phyloP scores from a whole-genome alignment of 1,140 invertebrate genomes.

The Pseudomyrmex sp. region DNA sequence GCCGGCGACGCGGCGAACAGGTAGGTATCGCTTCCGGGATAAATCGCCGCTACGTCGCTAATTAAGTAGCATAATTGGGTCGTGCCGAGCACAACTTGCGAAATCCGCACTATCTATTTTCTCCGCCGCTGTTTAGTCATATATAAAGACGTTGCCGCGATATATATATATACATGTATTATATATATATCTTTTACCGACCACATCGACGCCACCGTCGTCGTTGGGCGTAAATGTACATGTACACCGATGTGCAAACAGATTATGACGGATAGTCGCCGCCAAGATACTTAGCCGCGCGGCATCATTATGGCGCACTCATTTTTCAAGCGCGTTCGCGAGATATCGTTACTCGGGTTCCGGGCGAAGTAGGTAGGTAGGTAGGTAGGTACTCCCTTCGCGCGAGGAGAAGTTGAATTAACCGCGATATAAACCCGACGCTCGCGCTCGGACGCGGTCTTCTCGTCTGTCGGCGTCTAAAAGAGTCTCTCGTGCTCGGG shows the following conservation, averaged over 20 bases:
- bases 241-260: slow-evolving; percentile 41
- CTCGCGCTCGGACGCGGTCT: slow-evolving; percentile 3
- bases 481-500: slow-evolving; percentile 27
- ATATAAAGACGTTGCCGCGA: not conserved
- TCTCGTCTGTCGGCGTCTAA: slow-evolving; percentile 24
- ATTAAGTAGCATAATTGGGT: slow-evolving; percentile 56
- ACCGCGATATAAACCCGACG: slow-evolving; percentile 34
- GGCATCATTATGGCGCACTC: slow-evolving; percentile 51
- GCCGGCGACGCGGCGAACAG: not conserved
- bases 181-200: too few species aligned
- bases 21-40: slow-evolving; percentile 1
- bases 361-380: not conserved
- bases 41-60: slow-evolving; percentile 46
- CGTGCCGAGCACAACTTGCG: slow-evolving; percentile 54
- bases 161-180: too few species aligned
- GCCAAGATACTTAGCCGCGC: slow-evolving; percentile 57
- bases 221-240: slow-evolving; percentile 17
- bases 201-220: not conserved
- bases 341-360: slow-evolving; percentile 63
- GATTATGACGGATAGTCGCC: slow-evolving; percentile 70
- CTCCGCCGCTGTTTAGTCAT: not conserved
- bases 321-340: slow-evolving; percentile 65
- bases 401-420: slow-evolving; percentile 51
- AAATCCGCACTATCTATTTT: slow-evolving; percentile 38
- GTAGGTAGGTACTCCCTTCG: not conserved